Conservation (phyloP, 2,113 vertebrate species). For the Cynocephalus volans region DNA sequence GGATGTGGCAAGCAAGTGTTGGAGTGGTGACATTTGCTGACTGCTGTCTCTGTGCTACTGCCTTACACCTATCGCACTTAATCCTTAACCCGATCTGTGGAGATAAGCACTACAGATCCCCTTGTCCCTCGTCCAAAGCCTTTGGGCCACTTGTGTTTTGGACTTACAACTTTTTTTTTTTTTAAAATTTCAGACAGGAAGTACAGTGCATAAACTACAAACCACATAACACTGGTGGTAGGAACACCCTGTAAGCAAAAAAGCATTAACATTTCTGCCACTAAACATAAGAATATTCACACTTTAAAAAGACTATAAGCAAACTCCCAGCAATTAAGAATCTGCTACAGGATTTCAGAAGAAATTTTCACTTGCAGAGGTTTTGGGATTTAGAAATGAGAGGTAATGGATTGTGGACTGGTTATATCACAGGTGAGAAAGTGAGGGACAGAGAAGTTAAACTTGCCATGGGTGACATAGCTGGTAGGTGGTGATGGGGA, state of each 20-base stretch:
- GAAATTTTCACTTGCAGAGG: neutral
- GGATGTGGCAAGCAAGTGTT: neutral
- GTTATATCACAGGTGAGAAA: neutral
- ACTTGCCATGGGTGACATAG: neutral
- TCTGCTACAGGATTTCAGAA: neutral
- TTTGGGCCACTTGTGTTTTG: neutral
- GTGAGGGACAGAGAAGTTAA: neutral
- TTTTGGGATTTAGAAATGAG: neutral
- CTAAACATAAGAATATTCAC: neutral
- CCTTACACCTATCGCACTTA: neutral
- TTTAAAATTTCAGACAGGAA: neutral
- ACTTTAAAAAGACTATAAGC: neutral
- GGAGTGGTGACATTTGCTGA: neutral
- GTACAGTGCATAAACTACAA: neutral
- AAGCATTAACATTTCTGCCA: neutral
- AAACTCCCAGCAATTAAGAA: neutral
- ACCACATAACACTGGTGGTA: neutral
- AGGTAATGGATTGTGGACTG: neutral
- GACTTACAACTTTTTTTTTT: neutral
- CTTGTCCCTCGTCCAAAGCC: neutral
- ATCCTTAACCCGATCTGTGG: accelerated
- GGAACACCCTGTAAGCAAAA: neutral
- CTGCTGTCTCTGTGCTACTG: neutral
- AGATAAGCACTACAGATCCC: too few species aligned
- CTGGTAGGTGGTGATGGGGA: neutral